phyloP scores from a whole-genome alignment of 2,888 invertebrate genomes.

The Drosophila stalkeri region DNA sequence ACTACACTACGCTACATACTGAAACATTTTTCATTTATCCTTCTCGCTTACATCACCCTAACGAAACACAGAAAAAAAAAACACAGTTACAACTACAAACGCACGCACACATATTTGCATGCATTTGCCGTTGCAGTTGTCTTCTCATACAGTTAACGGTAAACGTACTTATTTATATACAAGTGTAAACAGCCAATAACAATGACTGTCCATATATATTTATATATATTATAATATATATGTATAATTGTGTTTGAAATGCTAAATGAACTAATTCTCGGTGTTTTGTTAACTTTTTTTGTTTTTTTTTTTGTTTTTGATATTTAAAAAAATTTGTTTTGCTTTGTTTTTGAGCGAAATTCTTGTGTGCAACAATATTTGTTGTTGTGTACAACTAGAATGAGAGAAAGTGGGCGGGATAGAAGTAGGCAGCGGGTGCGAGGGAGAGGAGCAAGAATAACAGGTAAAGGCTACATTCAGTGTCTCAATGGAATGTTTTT shows the following conservation, averaged over 20 bases:
- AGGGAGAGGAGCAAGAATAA: background rate
- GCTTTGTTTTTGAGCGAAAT: conserved; percentile 35
- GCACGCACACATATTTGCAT: background rate
- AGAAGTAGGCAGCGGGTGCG: no score
- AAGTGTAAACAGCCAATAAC: conserved; percentile 53
- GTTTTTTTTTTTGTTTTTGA: background rate
- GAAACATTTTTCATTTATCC: conserved; percentile 37
- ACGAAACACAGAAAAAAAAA: conserved; percentile 26
- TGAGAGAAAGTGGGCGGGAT: background rate
- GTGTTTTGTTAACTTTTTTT: conserved; percentile 51
- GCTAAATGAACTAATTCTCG: conserved; percentile 44
- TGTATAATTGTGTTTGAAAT: conserved; percentile 24
- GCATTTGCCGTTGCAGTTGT: conserved; percentile 47
- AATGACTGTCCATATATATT: conserved; percentile 23
- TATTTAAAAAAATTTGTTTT: background rate
- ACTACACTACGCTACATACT: conserved; percentile 56
- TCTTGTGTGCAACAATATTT: conserved; percentile 30
- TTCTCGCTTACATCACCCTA: conserved; percentile 14
- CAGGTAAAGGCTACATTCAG: conserved; percentile 1
- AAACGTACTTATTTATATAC: conserved; percentile 59
- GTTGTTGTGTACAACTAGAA: conserved; percentile 13
- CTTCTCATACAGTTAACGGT: conserved; percentile 51
- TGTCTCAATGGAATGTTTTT: conserved; percentile 37
- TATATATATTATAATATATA: background rate
- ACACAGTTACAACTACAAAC: conserved; percentile 3